Evolutionary conservation across 2,113 vertebrate genomes (phyloP).

Genomic region (Antennarius striatus): DNA sequence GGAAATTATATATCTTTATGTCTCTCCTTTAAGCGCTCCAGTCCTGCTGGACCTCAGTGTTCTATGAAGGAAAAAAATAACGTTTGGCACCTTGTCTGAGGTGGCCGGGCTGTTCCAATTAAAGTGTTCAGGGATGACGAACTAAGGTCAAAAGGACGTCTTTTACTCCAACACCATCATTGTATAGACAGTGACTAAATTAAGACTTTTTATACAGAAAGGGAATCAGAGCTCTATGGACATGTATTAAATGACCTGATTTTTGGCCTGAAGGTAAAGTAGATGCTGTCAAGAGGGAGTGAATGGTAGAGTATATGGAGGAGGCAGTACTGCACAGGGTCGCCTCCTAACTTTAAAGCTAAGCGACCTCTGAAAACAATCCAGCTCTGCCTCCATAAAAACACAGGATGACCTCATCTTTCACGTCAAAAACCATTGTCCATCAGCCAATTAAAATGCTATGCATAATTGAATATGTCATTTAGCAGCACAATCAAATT

Average conservation of each 20-base stretch:
- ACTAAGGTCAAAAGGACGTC: constrained; percentile 61
- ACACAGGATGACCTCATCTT: constrained; percentile 64
- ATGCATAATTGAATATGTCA: constrained; percentile 80
- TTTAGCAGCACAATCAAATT: constrained; percentile 70
- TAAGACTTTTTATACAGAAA: constrained; percentile 59
- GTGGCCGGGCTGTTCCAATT: constrained; percentile 17
- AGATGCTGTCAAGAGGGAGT: not conserved
- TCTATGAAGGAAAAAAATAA: too few species aligned
- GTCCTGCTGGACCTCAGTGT: too few species aligned
- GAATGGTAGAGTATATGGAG: constrained; percentile 18
- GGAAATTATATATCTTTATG: too few species aligned
- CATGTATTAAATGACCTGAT: constrained; percentile 51
- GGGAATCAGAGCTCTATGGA: constrained; percentile 43
- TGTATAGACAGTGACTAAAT: constrained; percentile 63
- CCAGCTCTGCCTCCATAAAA: constrained; percentile 44
- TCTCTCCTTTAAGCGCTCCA: too few species aligned
- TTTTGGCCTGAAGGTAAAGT: constrained; percentile 58
- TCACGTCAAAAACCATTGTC: constrained; percentile 51
- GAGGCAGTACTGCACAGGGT: constrained; percentile 42
- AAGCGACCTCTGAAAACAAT: constrained; percentile 61
- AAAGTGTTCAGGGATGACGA: constrained; percentile 21
- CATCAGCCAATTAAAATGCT: constrained; percentile 78
- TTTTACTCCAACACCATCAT: constrained; percentile 47
- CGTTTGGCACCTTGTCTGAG: not conserved
- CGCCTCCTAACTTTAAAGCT: constrained; percentile 40